Evolutionary conservation across 1,140 invertebrate species (phyloP).

Genomic region (Meloidogyne exigua): DNA sequence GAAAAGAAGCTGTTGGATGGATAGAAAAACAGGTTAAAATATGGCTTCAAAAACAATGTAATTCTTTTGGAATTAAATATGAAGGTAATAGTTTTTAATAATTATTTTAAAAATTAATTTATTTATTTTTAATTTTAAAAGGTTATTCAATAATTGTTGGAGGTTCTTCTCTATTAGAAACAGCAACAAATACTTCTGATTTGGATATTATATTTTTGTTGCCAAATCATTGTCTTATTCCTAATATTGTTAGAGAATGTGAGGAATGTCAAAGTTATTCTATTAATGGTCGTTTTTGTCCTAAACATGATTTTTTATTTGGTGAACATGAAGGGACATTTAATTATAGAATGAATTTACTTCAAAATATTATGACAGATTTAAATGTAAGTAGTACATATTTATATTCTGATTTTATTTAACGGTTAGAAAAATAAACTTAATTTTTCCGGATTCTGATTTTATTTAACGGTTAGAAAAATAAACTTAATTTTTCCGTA

Average conservation of each 20-base stretch:
- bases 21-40: neutral
- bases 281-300: neutral
- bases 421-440: too few species aligned
- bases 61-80: slow-evolving; percentile 1
- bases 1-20: neutral
- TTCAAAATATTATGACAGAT: neutral
- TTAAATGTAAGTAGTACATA: neutral
- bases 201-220: neutral
- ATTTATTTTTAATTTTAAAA: too few species aligned
- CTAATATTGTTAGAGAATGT: neutral
- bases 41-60: neutral
- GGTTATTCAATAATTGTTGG: slow-evolving; percentile 2
- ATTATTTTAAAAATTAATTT: neutral
- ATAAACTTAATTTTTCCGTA: too few species aligned
- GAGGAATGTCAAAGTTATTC: neutral
- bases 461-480: too few species aligned
- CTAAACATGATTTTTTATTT: neutral
- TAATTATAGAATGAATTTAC: neutral
- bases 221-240: neutral
- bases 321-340: neutral
- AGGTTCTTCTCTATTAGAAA: neutral
- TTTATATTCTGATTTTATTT: too few species aligned
- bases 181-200: neutral
- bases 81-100: neutral
- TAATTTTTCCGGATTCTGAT: too few species aligned